Base-by-base conservation (phyloP, 2,113 vertebrate species). In the Lathamus discolor region DNA sequence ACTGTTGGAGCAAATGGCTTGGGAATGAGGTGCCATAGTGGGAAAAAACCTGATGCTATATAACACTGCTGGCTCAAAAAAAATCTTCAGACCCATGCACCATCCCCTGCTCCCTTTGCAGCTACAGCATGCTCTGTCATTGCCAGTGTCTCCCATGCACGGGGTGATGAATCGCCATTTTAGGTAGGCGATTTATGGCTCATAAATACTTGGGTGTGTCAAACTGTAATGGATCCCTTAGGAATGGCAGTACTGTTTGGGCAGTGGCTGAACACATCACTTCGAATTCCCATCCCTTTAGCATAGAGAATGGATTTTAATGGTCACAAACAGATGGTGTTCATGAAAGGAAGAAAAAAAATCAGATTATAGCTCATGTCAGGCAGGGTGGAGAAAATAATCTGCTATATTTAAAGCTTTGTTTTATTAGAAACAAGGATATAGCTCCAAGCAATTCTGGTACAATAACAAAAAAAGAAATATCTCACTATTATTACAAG, bases 141-240 rank as follows among this genome's bases (percentile, higher is more conserved):
- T 93, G 94, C 94, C 86, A 72, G 70, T 57, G 66, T 72, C 77
- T 94, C 80, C 82, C 73, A 72, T 92, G 91, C 80, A 75, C 2
- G 6, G 74, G 67, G 85, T 95, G 96, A 96, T 96, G 93, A 97
- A 97, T 97, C 22, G 63, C 74, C 85, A 94, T 96, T 97, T 94
- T 96, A 96, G 85, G 85, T 87, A 70, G 15, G 89, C 67, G 4
- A 82, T 94, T 96, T 96, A 95, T 97, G 90, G 94, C 95, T 97
- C 97, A 91, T 97, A 97, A 97, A 97, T 97, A 96, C 91, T 97
- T 94, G 97, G 96, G 96, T 97, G 97, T 97, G 95, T 97, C 95
- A 95, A 73, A 25, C 64, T 93, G 91, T 93, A 97, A 96, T 96
- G 96, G 87, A 90, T 97, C 97, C 92, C 92, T 86, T 75, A 94